Base-by-base conservation (phyloP, 2,113 vertebrate species). In the Alethe castanea region DNA sequence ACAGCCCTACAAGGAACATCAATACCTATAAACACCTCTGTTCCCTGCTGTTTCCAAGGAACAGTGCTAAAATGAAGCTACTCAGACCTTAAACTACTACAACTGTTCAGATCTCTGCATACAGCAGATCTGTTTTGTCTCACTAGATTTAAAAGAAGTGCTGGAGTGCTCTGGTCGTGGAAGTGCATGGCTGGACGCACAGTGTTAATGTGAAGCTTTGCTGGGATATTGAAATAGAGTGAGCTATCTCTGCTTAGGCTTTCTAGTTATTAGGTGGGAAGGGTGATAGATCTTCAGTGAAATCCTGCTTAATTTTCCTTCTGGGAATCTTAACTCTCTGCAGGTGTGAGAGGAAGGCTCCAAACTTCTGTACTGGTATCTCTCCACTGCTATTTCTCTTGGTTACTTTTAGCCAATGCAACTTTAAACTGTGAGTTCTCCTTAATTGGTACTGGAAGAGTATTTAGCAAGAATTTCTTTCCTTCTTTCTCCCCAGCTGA, bases 401-500 rank as follows among this genome's bases (percentile, higher is more conserved):
- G 31, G 22, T 76, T 45, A 42, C 28, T 88, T 73, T 48, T 38
- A 79, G 8, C 38, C 24, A 52, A 47, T 1, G 2, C 18, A 44
- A 0, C 18, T 90, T 56, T 38, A 73, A 53, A 69, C 28, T 0
- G 0, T 22, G 29, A 38, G 6, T 73, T 92, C 17, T 69, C 6
- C 12, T 86, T 71, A 47, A 70, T 4, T 84, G 44, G 28, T 67
- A 52, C 20, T 44, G 20, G 25, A 80, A 81, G 66, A 62, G 14
- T 69, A 62, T 62, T 90, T 76, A 96, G 87, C 24, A 92, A 72
- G 24, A 82, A 61, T 78, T 72, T 81, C 8, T 95, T 72, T 91
- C 22, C 24, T 18, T 72, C 50, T 96, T 45, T 90, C 71, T 90
- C 67, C 52, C 83, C 92, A 99, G 99, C 99, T 0, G 99, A 99